These are phyloP conservation scores for Trissoscelio sp. DNA, from an alignment of 2,888 invertebrate genomes.

Conservation along the genomic window DNA sequence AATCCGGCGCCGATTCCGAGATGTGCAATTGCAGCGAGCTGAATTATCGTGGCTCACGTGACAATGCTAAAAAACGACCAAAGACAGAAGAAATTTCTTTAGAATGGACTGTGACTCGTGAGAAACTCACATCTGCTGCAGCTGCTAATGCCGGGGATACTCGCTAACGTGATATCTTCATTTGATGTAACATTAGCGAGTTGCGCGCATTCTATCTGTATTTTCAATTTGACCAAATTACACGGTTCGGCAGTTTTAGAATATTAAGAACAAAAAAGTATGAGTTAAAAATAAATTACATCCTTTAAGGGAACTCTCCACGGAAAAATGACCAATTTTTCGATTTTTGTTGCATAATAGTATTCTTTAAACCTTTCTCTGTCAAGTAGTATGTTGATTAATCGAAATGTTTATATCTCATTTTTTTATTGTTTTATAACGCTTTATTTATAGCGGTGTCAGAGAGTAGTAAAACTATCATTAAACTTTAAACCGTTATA, in stretches of 20 bases:
- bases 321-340: too few species aligned
- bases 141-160: conserved; percentile 58
- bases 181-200: conserved; percentile 58
- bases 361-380: too few species aligned
- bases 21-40: conserved; percentile 62
- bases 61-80: conserved; percentile 58
- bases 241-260: conserved; percentile 32
- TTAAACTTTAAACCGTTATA: too few species aligned
- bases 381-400: too few species aligned
- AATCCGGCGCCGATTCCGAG: conserved; percentile 43
- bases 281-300: not conserved
- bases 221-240: conserved; percentile 61
- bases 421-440: too few species aligned
- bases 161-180: conserved; percentile 65
- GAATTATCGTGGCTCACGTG: conserved; percentile 62
- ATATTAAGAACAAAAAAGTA: conserved; percentile 29
- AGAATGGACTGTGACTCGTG: conserved; percentile 64
- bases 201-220: conserved; percentile 37
- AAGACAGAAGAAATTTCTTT: conserved; percentile 50
- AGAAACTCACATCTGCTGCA: conserved; percentile 68
- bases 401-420: too few species aligned
- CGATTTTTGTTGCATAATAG: too few species aligned
- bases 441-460: too few species aligned
- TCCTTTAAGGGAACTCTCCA: too few species aligned
- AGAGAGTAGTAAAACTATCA: too few species aligned